phyloP scores from a whole-genome alignment of 2,888 invertebrate species.

The Baronia brevicornis region DNA sequence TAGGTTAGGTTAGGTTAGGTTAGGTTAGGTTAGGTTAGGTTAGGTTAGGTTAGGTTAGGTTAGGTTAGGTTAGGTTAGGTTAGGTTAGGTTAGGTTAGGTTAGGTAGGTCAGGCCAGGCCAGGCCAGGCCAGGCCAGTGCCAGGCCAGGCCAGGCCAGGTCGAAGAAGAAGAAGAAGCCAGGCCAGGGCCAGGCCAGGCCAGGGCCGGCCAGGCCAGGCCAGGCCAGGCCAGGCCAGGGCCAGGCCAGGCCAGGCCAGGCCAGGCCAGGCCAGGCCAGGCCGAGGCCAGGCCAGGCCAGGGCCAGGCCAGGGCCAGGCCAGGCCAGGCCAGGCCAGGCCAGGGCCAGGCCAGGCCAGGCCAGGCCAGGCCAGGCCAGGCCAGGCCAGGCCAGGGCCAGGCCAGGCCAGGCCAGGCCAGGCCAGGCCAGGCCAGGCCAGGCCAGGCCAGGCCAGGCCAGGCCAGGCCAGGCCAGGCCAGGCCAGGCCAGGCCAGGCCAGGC shows the following conservation, averaged over 20 bases:
- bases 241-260: conserved; percentile 6
- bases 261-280: conserved; percentile 9
- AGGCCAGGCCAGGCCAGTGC: conserved; percentile 2
- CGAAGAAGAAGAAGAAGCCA: too few species aligned
- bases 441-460: conserved; percentile 11
- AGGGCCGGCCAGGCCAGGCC: conserved; percentile 7
- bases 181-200: conserved; percentile 7
- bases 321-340: conserved; percentile 6
- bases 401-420: conserved; percentile 17
- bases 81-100: conserved; percentile 18
- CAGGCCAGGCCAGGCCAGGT: conserved; percentile 2
- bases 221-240: conserved; percentile 7
- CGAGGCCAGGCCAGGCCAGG: conserved; percentile 10
- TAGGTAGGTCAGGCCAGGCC: conserved; percentile 18
- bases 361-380: conserved; percentile 10
- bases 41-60: conserved; percentile 18
- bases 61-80: conserved; percentile 18
- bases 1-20: conserved; percentile 15
- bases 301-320: conserved; percentile 6
- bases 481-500: conserved; percentile 17
- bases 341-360: conserved; percentile 6
- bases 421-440: conserved; percentile 14
- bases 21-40: conserved; percentile 16
- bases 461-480: conserved; percentile 18
- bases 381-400: conserved; percentile 6